These are phyloP conservation scores for Heliconius sara DNA, from an alignment of 2,888 invertebrate species.

Conservation along the genomic window DNA sequence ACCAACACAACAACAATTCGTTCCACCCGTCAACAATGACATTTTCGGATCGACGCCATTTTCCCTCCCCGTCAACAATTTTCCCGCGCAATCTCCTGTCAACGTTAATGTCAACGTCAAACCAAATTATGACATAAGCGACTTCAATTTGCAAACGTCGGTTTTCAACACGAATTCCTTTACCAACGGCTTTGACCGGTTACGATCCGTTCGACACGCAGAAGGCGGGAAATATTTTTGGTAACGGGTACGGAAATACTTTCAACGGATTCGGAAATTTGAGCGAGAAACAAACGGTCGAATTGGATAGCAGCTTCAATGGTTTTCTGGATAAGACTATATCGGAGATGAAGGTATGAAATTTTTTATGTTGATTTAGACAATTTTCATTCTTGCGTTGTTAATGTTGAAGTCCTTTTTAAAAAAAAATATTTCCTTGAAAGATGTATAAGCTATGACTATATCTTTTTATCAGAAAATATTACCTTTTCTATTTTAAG, in stretches of 20 bases:
- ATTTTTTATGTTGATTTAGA: neutral
- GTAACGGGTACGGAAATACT: conserved; percentile 68
- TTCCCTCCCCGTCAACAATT: conserved; percentile 67
- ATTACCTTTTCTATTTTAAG: too few relatives aligned
- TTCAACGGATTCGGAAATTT: conserved; percentile 79
- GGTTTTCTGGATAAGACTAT: conserved; percentile 92
- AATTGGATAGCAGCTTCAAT: conserved; percentile 86
- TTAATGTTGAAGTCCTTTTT: too few relatives aligned
- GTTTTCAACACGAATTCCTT: conserved; percentile 75
- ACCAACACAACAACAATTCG: conserved; percentile 55
- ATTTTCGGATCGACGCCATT: conserved; percentile 93
- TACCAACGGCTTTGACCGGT: conserved; percentile 74
- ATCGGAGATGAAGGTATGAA: conserved; percentile 92
- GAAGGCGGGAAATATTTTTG: conserved; percentile 80
- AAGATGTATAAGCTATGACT: too few relatives aligned
- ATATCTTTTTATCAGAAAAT: too few relatives aligned
- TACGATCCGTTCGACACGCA: conserved; percentile 94
- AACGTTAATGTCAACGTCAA: conserved; percentile 50
- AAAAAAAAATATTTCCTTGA: too few relatives aligned
- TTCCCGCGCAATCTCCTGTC: conserved; percentile 50
- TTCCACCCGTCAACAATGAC: conserved; percentile 84
- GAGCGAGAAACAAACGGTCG: conserved; percentile 78
- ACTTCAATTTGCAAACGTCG: conserved; percentile 76
- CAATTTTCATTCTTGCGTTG: neutral
- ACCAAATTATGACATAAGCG: conserved; percentile 78